Base-by-base conservation (phyloP, 1,140 invertebrate species). In the Drosophila littoralis region DNA sequence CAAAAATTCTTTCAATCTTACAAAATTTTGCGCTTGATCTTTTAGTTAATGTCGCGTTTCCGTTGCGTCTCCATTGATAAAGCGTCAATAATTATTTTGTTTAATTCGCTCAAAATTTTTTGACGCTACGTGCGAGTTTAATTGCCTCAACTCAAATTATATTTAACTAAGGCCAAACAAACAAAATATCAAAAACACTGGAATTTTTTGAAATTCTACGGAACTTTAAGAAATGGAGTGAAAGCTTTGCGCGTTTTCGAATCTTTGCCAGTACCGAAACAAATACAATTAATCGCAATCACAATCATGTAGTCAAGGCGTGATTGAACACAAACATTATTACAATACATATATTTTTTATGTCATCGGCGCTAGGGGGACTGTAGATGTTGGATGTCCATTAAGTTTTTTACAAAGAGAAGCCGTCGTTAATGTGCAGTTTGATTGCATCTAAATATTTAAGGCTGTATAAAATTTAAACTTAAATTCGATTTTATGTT, bases 1-100 rank as follows among this genome's bases (percentile, higher is more conserved):
- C 35, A 51, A 17, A 42, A 63, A 43, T 77, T 68, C 58, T 51
- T 58, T 54, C 33, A 61, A 65, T 71, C 45, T 58, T 64, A 60
- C 46, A 67, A 80, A 63, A 60, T 64, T 81, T 79, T 60, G 61
- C 69, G 59, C 43, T 60, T 65, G 75, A 73, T 74, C 61, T 61
- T 76, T 81, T 72, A 90, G 85, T 89, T 89, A 71, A 73, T 81
- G 71, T 90, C 77, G 75, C 71, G 80, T 73, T 68, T 77, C 66
- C 55, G 33, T 77, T 6, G 74, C 77, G 74, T 54, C 55, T 76
- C 52, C 71, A 78, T 78, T 80, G 79, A 88, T 86, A 72, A 79
- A 80, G 67, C 46, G 58, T 43, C 75, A 64, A 70, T 48, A 81
- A 80, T 45, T 12, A 35, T 15, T 38, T 9, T 8, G 28, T 32